These are phyloP conservation scores for Zootermopsis nevadensis DNA, from an alignment of 2,888 invertebrate genomes.

Conservation along the genomic window DNA sequence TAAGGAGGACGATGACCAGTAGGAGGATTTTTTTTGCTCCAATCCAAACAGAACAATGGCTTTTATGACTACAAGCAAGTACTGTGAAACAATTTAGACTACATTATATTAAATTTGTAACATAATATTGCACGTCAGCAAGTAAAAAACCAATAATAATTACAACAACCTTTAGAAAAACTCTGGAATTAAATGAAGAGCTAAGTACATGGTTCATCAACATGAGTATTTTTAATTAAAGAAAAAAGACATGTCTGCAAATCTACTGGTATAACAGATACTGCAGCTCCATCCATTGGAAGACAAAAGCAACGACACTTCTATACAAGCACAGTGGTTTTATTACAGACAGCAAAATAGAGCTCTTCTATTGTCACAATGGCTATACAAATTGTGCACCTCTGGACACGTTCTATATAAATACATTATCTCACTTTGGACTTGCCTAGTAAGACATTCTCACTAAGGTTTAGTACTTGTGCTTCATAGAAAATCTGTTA, in stretches of 20 bases:
- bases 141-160: slow-evolving; percentile 51
- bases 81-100: slow-evolving; percentile 49
- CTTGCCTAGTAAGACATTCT: slow-evolving; percentile 52
- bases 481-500: slow-evolving; percentile 51
- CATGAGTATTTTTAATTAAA: slow-evolving; percentile 49
- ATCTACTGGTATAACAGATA: slow-evolving; percentile 50
- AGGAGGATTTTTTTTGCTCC: slow-evolving; percentile 35
- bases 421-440: slow-evolving; percentile 53
- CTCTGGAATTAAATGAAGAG: slow-evolving; percentile 44
- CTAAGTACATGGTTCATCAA: slow-evolving; percentile 50
- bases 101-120: slow-evolving; percentile 47
- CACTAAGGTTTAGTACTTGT: slow-evolving; percentile 53
- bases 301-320: slow-evolving; percentile 53
- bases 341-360: slow-evolving; percentile 53
- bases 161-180: slow-evolving; percentile 51
- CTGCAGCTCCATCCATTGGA: slow-evolving; percentile 52
- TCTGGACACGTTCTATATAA: slow-evolving; percentile 50
- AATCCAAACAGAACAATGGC: slow-evolving; percentile 47
- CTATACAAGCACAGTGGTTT: slow-evolving; percentile 52
- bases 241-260: slow-evolving; percentile 45
- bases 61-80: slow-evolving; percentile 50
- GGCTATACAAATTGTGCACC: slow-evolving; percentile 53
- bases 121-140: slow-evolving; percentile 54
- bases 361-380: slow-evolving; percentile 51
- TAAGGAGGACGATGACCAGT: slow-evolving; percentile 39